These are phyloP conservation scores for Parapristionchus giblindavisi DNA, from an alignment of 2,888 invertebrate genomes.

Conservation along the genomic window DNA sequence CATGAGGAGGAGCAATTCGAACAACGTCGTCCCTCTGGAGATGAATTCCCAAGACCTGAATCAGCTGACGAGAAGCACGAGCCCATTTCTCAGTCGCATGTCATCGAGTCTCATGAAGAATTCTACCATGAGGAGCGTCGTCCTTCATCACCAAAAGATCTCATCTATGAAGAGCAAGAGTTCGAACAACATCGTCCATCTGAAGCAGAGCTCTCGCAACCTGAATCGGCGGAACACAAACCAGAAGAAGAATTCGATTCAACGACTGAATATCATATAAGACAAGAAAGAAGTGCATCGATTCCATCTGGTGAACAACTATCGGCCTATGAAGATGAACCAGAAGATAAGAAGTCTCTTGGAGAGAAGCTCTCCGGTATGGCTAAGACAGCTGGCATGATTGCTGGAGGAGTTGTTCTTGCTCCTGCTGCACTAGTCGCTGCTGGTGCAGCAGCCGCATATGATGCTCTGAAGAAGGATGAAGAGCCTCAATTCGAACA, in stretches of 20 bases:
- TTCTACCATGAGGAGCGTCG: conserved; percentile 13
- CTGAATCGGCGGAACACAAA: no score
- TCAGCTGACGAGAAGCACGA: not conserved
- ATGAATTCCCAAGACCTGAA: not conserved
- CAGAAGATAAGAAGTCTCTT: conserved; percentile 8
- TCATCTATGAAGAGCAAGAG: conserved; percentile 38
- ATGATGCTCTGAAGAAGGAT: conserved; percentile 24
- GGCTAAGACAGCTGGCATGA: conserved; percentile 41
- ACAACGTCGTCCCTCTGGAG: not conserved
- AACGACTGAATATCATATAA: not conserved
- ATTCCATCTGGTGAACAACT: not conserved
- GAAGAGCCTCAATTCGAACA: conserved; percentile 2
- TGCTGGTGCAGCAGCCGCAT: conserved; percentile 26
- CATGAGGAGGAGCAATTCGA: no score
- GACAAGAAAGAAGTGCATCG: conserved; percentile 5
- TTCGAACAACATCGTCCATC: no score
- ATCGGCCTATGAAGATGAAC: not conserved
- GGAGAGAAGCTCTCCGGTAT: conserved; percentile 20
- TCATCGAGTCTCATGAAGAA: conserved; percentile 38
- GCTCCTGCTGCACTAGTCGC: conserved; percentile 41
- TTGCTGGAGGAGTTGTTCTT: conserved; percentile 43
- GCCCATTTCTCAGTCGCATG: no score
- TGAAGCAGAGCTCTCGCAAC: no score
- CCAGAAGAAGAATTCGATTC: not conserved
- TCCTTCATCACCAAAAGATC: not conserved